Evolutionary conservation across 2,113 vertebrate genomes (phyloP).

Genomic region (Perccottus glenii): DNA sequence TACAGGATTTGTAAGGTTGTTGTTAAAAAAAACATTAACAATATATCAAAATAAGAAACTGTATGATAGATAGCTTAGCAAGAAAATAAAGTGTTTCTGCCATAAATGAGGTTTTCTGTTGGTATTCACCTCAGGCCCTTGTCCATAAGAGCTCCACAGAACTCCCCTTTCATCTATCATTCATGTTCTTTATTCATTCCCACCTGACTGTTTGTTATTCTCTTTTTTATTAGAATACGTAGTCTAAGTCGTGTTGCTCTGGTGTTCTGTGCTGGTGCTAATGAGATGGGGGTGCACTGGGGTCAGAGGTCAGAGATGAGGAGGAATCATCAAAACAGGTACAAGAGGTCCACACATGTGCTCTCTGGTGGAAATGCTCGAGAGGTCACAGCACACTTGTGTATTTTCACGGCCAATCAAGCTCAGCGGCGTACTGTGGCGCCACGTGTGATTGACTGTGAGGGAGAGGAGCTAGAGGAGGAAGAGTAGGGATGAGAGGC

Average conservation of each 20-base stretch:
- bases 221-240: constrained; percentile 11
- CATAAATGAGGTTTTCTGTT: constrained; percentile 12
- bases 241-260: constrained; percentile 34
- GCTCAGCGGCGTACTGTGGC: constrained; percentile 53
- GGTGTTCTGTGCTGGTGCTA: constrained; percentile 42
- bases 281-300: constrained; percentile 33
- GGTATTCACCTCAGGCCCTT: constrained; percentile 52
- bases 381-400: constrained; percentile 55
- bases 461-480: constrained; percentile 9
- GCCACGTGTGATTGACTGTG: constrained; percentile 52
- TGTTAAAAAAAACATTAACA: too few species aligned
- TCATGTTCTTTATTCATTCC: constrained; percentile 67
- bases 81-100: too few species aligned
- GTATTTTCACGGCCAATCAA: constrained; percentile 72
- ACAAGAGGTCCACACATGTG: not conserved
- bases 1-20: too few species aligned
- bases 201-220: constrained; percentile 52
- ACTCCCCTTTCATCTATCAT: constrained; percentile 74
- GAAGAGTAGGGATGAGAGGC: constrained; percentile 31
- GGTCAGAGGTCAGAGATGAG: constrained; percentile 14
- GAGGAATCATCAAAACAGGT: constrained; percentile 21
- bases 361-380: constrained; percentile 28
- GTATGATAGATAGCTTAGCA: too few species aligned
- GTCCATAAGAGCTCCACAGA: constrained; percentile 28
- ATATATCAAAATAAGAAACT: too few species aligned